Conservation (phyloP, 2,113 vertebrate genomes). For the Apistogramma diplotaenia region DNA sequence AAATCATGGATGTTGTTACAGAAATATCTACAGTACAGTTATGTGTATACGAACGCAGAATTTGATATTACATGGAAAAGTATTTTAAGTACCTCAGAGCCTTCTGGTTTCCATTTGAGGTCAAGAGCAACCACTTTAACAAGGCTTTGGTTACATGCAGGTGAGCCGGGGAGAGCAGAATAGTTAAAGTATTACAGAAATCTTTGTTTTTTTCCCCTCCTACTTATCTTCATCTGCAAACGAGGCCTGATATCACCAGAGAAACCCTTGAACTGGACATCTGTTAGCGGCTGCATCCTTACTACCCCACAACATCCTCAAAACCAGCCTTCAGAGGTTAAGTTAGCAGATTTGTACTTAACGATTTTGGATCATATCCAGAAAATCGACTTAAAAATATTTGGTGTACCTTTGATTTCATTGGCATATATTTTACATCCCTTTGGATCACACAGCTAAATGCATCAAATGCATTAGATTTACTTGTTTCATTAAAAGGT, state of each 20-base stretch:
- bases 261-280: neutral
- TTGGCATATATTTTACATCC: neutral
- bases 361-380: neutral
- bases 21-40: neutral
- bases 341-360: neutral
- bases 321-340: neutral
- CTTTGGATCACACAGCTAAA: neutral
- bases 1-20: neutral
- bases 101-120: too few species aligned
- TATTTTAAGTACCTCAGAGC: neutral
- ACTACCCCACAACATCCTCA: neutral
- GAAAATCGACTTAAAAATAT: neutral
- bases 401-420: neutral
- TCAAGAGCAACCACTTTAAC: neutral
- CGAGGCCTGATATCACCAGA: fast-evolving
- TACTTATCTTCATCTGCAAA: neutral
- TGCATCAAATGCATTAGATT: neutral
- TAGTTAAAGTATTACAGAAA: neutral
- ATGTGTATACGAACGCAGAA: neutral
- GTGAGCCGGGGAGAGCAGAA: fast-evolving
- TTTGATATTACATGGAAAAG: neutral
- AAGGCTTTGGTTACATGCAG: neutral
- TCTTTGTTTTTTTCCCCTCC: neutral
- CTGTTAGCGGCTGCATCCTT: too few species aligned
- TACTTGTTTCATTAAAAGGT: neutral